These are phyloP conservation scores for Drosophila pseudotakahashii DNA, from an alignment of 2,888 invertebrate species.

Conservation along the genomic window DNA sequence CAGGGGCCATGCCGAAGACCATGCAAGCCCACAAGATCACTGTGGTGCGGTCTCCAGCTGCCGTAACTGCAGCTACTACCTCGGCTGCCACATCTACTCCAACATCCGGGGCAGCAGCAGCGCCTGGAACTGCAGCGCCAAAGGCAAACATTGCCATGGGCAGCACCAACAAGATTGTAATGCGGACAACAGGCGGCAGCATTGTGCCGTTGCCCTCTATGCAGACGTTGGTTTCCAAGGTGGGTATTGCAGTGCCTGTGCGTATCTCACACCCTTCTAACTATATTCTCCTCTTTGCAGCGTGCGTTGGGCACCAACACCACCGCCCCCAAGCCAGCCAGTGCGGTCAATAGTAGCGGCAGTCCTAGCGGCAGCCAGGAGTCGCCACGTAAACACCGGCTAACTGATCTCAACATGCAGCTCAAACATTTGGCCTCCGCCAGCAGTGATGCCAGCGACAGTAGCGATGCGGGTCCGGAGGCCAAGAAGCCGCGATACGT, in stretches of 20 bases:
- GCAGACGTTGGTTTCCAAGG: slow-evolving; percentile 66
- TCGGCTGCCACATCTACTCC: slow-evolving; percentile 1
- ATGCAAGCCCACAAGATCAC: slow-evolving; percentile 69
- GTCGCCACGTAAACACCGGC: slow-evolving; percentile 68
- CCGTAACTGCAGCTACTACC: background rate
- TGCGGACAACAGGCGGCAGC: slow-evolving; percentile 74
- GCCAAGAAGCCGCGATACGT: slow-evolving; percentile 71
- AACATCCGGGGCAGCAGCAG: slow-evolving; percentile 4
- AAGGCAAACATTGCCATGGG: slow-evolving; percentile 31
- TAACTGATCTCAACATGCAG: slow-evolving; percentile 79
- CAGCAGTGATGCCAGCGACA: slow-evolving; percentile 33
- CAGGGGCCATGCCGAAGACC: slow-evolving; percentile 41
- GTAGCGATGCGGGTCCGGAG: slow-evolving; percentile 59
- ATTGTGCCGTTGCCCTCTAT: slow-evolving; percentile 70
- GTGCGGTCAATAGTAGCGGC: slow-evolving; percentile 2
- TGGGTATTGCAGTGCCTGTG: slow-evolving; percentile 5
- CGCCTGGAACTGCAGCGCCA: slow-evolving; percentile 7
- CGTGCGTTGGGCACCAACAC: slow-evolving; percentile 61
- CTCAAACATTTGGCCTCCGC: slow-evolving; percentile 63
- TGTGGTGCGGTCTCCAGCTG: slow-evolving; percentile 61
- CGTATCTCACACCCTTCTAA: slow-evolving; percentile 2
- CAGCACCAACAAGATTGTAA: slow-evolving; percentile 69
- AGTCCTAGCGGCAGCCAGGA: slow-evolving; percentile 39
- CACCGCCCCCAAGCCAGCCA: slow-evolving; percentile 19
- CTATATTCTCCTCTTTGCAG: slow-evolving; percentile 61